Conservation (phyloP, 2,888 invertebrate genomes). For the Smittia aterrima region DNA sequence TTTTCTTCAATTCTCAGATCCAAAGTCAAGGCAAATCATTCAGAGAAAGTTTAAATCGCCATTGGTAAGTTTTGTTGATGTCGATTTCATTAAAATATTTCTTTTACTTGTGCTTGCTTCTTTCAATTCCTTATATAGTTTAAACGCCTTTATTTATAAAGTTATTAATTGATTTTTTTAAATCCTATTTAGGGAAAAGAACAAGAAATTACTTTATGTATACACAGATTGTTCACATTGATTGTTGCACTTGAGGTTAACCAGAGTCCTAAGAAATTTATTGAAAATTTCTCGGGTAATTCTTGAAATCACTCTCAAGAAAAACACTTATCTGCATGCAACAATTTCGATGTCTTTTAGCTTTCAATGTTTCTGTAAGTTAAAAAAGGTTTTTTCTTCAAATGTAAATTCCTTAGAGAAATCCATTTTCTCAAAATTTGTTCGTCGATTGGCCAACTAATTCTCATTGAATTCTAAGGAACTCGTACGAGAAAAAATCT, state of each 20-base stretch:
- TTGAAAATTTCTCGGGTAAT: background rate
- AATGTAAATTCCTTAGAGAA: too few relatives aligned
- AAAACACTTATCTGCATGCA: background rate
- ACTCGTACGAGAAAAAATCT: too few relatives aligned
- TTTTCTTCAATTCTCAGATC: slow-evolving; percentile 69
- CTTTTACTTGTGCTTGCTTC: slow-evolving; percentile 32
- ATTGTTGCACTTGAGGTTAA: slow-evolving; percentile 53
- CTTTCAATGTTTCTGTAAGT: background rate
- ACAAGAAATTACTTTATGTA: slow-evolving; percentile 63
- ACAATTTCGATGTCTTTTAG: background rate
- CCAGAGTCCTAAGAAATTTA: slow-evolving; percentile 9
- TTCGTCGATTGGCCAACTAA: too few relatives aligned
- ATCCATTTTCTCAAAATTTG: too few relatives aligned
- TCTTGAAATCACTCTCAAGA: background rate
- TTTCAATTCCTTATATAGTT: too few relatives aligned
- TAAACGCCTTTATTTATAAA: too few relatives aligned
- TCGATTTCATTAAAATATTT: slow-evolving; percentile 23
- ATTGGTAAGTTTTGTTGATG: slow-evolving; percentile 87
- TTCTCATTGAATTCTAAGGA: too few relatives aligned
- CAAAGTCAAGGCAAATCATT: slow-evolving; percentile 93
- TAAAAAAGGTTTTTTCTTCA: too few relatives aligned
- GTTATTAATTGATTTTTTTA: background rate
- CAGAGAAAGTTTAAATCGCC: slow-evolving; percentile 96
- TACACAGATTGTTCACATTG: slow-evolving; percentile 71
- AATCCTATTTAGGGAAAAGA: slow-evolving; percentile 59